Evolutionary conservation across 1,140 invertebrate genomes (phyloP), one percentile per base, ranked within the genome.

Genomic region (Ectropis grisescens): DNA sequence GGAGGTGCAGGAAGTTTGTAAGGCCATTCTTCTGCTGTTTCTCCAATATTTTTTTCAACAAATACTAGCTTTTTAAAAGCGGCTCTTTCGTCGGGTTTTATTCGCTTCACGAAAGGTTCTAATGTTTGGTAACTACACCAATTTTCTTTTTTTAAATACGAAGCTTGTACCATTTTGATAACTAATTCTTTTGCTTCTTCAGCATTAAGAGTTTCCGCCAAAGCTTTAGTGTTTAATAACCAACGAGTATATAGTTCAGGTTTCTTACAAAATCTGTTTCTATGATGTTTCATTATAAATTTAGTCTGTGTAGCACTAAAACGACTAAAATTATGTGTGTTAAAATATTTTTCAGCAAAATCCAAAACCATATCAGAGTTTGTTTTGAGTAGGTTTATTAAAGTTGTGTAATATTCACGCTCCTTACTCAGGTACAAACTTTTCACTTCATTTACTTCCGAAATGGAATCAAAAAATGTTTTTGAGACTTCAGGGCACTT

Each of bases 91-190:
- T 53, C 29, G 4, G 23, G n/a, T 16, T 37, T 41, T 8, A 70
- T n/a, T 13, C 47, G 41, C 38, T 59, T 59, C 11, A 67, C 38
- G 1, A 67, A 33, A 7, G 62, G 60, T 30, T 70, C 62, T 9
- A 57, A 47, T 12, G 37, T 35, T 39, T 65, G 38, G 26, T 58
- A 70, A 59, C 39, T 52, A 55, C 13, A 19, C 8, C 1, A 29
- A n/a, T n/a, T n/a, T n/a, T n/a, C n/a, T 25, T 10, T 8, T 19
- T 19, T 19, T 8, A 70, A 40, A 33, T 65, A 67, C 15, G 58
- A 30, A 1, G 62, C 59, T 31, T 34, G 29, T 1, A 60, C 58
- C 8, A 65, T 29, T 34, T 37, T 40, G 1, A 60, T 4, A 4
- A 60, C 22, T 5, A 67, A 28, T 8, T 58, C 40, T 31, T 54